Base-by-base conservation (phyloP, 2,113 vertebrate genomes). In the Buteo buteo region DNA sequence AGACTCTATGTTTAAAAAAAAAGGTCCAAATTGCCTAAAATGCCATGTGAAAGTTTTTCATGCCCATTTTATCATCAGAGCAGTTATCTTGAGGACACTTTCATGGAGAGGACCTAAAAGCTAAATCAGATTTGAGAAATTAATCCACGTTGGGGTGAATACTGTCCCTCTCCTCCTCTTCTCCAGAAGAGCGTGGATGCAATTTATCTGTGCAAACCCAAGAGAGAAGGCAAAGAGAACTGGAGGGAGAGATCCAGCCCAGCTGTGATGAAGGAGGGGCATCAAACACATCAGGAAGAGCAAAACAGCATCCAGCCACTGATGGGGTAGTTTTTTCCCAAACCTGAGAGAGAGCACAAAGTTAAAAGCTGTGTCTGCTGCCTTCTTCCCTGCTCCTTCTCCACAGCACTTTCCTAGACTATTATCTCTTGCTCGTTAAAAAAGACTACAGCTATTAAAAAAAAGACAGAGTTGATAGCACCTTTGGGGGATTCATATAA, bases 311-410 rank as follows among this genome's bases (percentile, higher is more conserved):
- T 4, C 1, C 38, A 64, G 0, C 3, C 61, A 72, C 26, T 11
- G 32, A 58, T 8, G 10, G 25, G 21, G 28, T 11, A 73, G 49
- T 6, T 83, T 42, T 62, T 86, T 62, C 13, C 17, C 24, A 45
- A 70, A 52, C 9, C 19, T 49, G 36, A 65, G 24, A 11, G 24
- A 11, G 34, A n/a, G 5, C 31, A 18, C 19, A 66, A 67, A 40
- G 18, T 36, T 13, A 77, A 79, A 90, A 93, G 28, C n/a, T 64
- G 13, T 6, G 6, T 32, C 38, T 28, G 15, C 25, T 85, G 38
- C 40, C 12, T 91, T n/a, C 36, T 38, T 34, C 10, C 11, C 9
- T 0, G 0, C 17, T 57, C 6, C 26, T 32, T 16, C 28, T 7
- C 28, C 15, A 29, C 3, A 1, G 7, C 47, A 49, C 18, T 42